Evolutionary conservation across 2,888 invertebrate species (phyloP).

Genomic region (Noctua fimbriata): DNA sequence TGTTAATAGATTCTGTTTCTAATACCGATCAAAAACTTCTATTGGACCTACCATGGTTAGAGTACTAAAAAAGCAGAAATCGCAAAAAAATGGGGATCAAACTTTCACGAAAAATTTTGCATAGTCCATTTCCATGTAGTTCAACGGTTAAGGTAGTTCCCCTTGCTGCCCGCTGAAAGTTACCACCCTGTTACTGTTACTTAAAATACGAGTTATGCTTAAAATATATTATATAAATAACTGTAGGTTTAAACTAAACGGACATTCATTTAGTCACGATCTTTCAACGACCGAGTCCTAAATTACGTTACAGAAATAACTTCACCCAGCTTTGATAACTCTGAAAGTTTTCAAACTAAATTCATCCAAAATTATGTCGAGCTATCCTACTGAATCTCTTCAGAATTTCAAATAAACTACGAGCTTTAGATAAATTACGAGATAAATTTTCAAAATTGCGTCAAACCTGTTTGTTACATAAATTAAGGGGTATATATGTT

Average conservation of each 20-base stretch:
- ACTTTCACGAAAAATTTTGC: too few relatives aligned
- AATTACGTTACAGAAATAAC: conserved; percentile 52
- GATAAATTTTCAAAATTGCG: conserved; percentile 28
- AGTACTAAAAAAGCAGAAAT: too few relatives aligned
- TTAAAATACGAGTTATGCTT: neutral
- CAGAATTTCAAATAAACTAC: conserved; percentile 37
- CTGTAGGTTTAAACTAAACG: conserved; percentile 14
- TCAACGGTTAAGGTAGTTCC: too few relatives aligned
- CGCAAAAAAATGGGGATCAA: too few relatives aligned
- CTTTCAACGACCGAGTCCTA: conserved; percentile 24
- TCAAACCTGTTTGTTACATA: conserved; percentile 19
- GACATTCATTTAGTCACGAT: conserved; percentile 21
- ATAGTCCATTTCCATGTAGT: too few relatives aligned
- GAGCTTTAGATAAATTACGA: conserved; percentile 26
- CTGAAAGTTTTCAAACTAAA: conserved; percentile 45
- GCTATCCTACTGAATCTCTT: conserved; percentile 25
- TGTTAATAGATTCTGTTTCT: too few relatives aligned
- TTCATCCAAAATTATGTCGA: conserved; percentile 43
- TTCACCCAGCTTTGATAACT: conserved; percentile 51
- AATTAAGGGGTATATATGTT: conserved; percentile 21
- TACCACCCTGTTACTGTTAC: too few relatives aligned
- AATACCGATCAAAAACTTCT: too few relatives aligned
- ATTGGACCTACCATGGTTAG: too few relatives aligned
- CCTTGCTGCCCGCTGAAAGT: too few relatives aligned
- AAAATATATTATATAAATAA: conserved; percentile 10